A percentile compares a stretch with the other conserved stretches of the same genome.
phyloP scores from a whole-genome alignment of 1,140 invertebrate species.

The Achatina immaculata region DNA sequence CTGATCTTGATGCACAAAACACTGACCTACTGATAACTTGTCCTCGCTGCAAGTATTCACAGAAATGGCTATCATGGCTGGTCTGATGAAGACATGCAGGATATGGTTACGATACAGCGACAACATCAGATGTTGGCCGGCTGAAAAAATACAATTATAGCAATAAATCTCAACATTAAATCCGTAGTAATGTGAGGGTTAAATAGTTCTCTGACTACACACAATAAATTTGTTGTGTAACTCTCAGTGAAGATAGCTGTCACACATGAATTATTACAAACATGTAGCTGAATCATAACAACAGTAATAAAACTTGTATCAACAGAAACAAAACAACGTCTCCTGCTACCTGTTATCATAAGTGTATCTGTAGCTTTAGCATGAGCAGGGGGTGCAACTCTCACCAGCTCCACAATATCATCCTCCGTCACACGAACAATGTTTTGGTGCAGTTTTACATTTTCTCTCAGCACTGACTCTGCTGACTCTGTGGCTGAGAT shows the following conservation, averaged over 20 bases:
- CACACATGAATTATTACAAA: too few species aligned
- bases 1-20: too few species aligned
- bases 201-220: too few species aligned
- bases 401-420: constrained; percentile 56
- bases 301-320: too few species aligned
- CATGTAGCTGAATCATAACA: too few species aligned
- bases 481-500: constrained; percentile 61
- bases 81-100: constrained; percentile 66
- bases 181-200: too few species aligned
- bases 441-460: constrained; percentile 62
- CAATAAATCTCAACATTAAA: too few species aligned
- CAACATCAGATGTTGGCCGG: constrained; percentile 66
- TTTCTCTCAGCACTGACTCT: constrained; percentile 61
- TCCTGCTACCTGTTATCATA: constrained; percentile 36
- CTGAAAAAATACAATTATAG: constrained; percentile 40
- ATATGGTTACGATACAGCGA: constrained; percentile 69
- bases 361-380: constrained; percentile 48
- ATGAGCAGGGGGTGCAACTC: constrained; percentile 42
- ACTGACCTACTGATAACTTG: constrained; percentile 59
- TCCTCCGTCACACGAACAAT: constrained; percentile 56
- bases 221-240: too few species aligned
- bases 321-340: background rate
- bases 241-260: too few species aligned
- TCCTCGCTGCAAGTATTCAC: constrained; percentile 63
- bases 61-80: constrained; percentile 63